Percentiles rank a stretch among this genome's conserved stretches.
Conservation (phyloP, 2,888 invertebrate species). For the Euphydryas editha region DNA sequence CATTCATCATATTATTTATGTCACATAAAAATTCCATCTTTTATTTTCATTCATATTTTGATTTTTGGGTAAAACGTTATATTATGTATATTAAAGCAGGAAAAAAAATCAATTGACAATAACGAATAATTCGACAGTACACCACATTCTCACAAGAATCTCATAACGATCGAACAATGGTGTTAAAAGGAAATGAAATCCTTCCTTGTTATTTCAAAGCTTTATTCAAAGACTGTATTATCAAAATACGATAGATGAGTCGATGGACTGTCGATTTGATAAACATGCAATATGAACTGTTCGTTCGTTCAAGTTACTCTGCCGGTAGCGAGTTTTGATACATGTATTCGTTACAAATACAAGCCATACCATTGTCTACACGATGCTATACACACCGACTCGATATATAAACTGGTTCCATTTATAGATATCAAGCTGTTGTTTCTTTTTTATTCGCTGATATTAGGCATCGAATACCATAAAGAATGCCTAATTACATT, state of each 20-base stretch:
- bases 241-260: conserved; percentile 68
- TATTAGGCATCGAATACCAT: conserved; percentile 26
- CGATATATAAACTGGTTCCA: conserved; percentile 42
- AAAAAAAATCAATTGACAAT: neutral
- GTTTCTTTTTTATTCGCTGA: conserved; percentile 33
- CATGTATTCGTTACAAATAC: conserved; percentile 42
- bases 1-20: neutral
- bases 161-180: conserved; percentile 42
- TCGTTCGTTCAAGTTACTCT: conserved; percentile 53
- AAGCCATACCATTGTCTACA: conserved; percentile 52
- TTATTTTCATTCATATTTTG: neutral
- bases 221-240: conserved; percentile 63
- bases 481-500: conserved; percentile 16
- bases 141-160: conserved; percentile 38
- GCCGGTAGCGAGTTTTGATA: conserved; percentile 46
- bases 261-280: conserved; percentile 54
- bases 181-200: conserved; percentile 52
- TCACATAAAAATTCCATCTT: neutral
- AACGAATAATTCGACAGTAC: conserved; percentile 11
- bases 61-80: neutral
- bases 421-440: conserved; percentile 39
- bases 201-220: conserved; percentile 62
- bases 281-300: conserved; percentile 66
- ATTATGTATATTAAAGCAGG: neutral
- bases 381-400: conserved; percentile 43